These are phyloP conservation scores for Zophobas atratus DNA, from an alignment of 1,140 invertebrate species.

Conservation along the genomic window DNA sequence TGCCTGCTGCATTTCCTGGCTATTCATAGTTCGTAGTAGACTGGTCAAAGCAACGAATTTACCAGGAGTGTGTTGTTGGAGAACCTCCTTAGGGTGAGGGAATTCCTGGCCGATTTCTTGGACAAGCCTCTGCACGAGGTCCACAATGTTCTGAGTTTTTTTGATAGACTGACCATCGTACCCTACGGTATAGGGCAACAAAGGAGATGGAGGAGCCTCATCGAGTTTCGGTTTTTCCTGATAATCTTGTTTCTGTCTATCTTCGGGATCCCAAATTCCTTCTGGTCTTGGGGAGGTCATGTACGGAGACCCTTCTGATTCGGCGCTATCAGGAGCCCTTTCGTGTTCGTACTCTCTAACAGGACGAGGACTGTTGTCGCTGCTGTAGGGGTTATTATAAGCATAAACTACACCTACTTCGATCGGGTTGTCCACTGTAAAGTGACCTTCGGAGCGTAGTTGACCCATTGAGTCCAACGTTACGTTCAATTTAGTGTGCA, in stretches of 20 bases:
- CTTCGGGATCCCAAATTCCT: conserved; percentile 9
- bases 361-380: not conserved
- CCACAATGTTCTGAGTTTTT: conserved; percentile 61
- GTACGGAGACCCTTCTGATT: not conserved
- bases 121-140: conserved; percentile 69
- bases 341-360: conserved; percentile 43
- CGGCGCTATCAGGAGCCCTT: conserved; percentile 41
- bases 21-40: conserved; percentile 74
- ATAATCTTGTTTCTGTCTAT: not conserved
- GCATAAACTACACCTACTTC: not conserved
- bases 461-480: conserved; percentile 54
- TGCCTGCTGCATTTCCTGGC: conserved; percentile 65
- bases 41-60: conserved; percentile 75
- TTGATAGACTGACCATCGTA: conserved; percentile 70
- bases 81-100: conserved; percentile 72
- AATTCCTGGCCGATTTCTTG: conserved; percentile 73
- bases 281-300: not conserved
- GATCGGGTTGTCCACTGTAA: not conserved
- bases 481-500: conserved; percentile 73
- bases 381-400: not conserved
- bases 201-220: conserved; percentile 68
- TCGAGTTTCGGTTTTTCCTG: conserved; percentile 67
- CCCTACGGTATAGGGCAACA: conserved; percentile 71
- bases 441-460: too few relatives aligned
- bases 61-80: conserved; percentile 72